These are phyloP conservation scores for Penaeus chinensis DNA, from an alignment of 1,140 invertebrate species.

Conservation along the genomic window DNA sequence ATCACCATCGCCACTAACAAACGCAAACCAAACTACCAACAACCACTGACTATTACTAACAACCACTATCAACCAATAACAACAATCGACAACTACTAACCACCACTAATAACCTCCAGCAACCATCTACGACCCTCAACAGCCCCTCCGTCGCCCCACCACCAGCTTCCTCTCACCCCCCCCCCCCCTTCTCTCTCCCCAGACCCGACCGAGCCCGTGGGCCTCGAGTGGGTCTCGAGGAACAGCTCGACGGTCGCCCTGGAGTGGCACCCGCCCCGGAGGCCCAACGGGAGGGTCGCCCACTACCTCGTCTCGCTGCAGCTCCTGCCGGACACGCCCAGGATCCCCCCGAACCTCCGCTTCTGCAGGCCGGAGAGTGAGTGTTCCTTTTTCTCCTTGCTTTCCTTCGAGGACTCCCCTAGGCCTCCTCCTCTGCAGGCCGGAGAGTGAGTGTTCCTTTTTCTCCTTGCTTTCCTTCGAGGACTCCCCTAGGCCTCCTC, in stretches of 20 bases:
- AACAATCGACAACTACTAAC: too few relatives aligned
- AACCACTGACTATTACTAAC: too few relatives aligned
- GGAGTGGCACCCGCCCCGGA: conserved; percentile 48
- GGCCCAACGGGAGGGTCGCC: conserved; percentile 56
- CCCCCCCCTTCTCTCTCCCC: neutral
- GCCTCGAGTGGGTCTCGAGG: conserved; percentile 7
- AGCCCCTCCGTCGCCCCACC: too few relatives aligned
- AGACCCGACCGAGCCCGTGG: conserved; percentile 47
- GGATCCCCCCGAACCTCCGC: conserved; percentile 20
- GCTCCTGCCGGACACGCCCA: conserved; percentile 23
- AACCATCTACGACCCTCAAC: too few relatives aligned
- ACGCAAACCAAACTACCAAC: too few relatives aligned
- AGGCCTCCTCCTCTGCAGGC: neutral
- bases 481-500: too few relatives aligned
- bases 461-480: too few relatives aligned
- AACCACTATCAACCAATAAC: too few relatives aligned
- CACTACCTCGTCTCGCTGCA: conserved; percentile 53
- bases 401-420: neutral
- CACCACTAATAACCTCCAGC: too few relatives aligned
- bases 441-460: neutral
- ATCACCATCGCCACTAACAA: too few relatives aligned
- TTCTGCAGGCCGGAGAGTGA: conserved; percentile 40
- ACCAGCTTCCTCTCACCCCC: too few relatives aligned
- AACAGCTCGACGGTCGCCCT: conserved; percentile 45
- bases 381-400: neutral